Conservation (phyloP, 2,888 invertebrate genomes). For the Melanchra persicariae region DNA sequence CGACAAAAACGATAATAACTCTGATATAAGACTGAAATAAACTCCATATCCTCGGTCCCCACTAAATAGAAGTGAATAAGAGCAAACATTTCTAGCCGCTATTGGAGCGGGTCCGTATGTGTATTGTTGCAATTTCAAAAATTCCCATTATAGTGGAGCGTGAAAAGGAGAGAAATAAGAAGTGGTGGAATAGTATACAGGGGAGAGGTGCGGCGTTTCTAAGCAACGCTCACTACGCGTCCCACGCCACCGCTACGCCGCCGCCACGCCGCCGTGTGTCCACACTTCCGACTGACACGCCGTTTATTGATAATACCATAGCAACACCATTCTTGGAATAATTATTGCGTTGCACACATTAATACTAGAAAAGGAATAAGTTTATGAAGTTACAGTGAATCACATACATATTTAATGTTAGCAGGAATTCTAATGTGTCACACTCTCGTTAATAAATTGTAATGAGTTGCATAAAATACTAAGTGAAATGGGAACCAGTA, state of each 20-base stretch:
- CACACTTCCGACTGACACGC: conserved; percentile 27
- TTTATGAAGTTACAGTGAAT: conserved; percentile 39
- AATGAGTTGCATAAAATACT: conserved; percentile 15
- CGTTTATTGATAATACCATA: conserved; percentile 48
- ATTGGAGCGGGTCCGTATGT: conserved; percentile 82
- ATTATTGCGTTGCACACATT: conserved; percentile 54
- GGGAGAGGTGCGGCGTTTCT: conserved; percentile 67
- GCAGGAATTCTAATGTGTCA: conserved; percentile 40
- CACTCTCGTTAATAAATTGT: conserved; percentile 43
- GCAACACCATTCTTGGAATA: conserved; percentile 55
- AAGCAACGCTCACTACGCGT: conserved; percentile 69
- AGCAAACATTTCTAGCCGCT: conserved; percentile 69
- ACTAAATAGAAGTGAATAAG: conserved; percentile 61
- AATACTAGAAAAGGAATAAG: conserved; percentile 49
- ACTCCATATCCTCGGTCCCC: conserved; percentile 49
- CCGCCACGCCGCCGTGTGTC: conserved; percentile 49
- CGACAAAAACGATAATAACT: conserved; percentile 57
- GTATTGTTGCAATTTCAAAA: conserved; percentile 90
- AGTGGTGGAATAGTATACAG: conserved; percentile 79
- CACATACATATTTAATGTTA: conserved; percentile 40
- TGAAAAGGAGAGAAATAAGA: conserved; percentile 87
- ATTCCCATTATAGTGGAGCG: conserved; percentile 88
- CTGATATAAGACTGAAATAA: conserved; percentile 60
- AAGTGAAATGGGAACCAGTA: conserved; percentile 4
- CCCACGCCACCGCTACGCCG: conserved; percentile 42